Conservation (phyloP, 37 sponge, comb jelly and placozoan species). For the Halichondria panicea region DNA sequence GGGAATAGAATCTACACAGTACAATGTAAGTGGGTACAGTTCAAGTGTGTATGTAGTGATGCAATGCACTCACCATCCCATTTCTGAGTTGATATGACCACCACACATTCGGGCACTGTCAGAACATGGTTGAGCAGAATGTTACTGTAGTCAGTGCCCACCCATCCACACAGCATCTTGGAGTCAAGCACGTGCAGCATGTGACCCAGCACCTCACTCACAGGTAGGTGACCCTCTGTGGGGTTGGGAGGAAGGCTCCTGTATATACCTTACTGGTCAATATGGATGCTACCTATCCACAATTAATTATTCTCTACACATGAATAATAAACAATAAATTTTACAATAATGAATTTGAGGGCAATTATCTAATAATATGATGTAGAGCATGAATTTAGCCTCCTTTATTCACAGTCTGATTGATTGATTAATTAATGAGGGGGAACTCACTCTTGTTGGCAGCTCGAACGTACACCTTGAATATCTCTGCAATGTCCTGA, state of each 20-base stretch:
- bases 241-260: no score
- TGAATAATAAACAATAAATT: no score
- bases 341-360: no score
- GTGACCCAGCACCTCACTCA: constrained; percentile 30
- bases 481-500: constrained; percentile 37
- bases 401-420: no score
- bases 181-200: constrained; percentile 6
- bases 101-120: constrained; percentile 20
- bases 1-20: neutral
- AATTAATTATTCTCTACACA: no score
- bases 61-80: constrained; percentile 41
- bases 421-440: no score
- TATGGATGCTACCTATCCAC: no score
- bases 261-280: no score
- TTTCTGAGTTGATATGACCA: constrained; percentile 5
- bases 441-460: constrained; percentile 26
- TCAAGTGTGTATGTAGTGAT: neutral
- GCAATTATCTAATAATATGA: no score
- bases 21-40: neutral
- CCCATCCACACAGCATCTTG: constrained; percentile 21
- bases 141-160: constrained; percentile 36
- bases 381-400: no score
- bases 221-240: constrained; percentile 30
- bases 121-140: constrained; percentile 35
- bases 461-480: constrained; percentile 14